Conservation (phyloP, 92 coral and sea anemone genomes). For the Phenganax subtilis region DNA sequence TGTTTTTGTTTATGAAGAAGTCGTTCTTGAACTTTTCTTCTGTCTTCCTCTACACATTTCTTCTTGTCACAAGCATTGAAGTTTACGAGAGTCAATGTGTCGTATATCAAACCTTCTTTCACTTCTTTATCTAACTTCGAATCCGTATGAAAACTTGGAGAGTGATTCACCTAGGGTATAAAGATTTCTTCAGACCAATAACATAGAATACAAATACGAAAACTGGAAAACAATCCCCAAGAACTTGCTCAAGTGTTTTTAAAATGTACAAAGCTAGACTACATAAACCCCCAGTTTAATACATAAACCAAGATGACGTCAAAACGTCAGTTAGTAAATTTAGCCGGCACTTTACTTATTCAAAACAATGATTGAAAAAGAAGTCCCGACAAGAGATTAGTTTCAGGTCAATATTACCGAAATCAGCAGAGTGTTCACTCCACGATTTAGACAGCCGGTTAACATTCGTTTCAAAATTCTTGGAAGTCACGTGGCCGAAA, state of each 20-base stretch:
- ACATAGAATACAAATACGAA: not conserved
- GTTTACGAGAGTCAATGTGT: conserved; percentile 75
- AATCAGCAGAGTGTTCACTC: no score
- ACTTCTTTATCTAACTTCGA: conserved; percentile 93
- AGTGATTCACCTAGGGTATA: conserved; percentile 72
- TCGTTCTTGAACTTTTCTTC: conserved; percentile 83
- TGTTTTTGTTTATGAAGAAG: conserved; percentile 75
- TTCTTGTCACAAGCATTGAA: conserved; percentile 88
- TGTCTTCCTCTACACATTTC: conserved; percentile 91
- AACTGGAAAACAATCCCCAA: not conserved
- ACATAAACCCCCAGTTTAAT: no score
- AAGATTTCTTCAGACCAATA: not conserved
- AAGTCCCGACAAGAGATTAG: no score
- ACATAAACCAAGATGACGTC: no score
- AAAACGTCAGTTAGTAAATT: no score
- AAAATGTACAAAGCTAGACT: not conserved
- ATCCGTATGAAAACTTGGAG: conserved; percentile 96
- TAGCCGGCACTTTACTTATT: no score
- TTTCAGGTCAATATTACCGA: no score
- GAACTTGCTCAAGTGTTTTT: not conserved
- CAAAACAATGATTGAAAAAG: no score
- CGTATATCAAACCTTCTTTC: conserved; percentile 87
- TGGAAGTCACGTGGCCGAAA: no score
- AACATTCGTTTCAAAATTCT: no score
- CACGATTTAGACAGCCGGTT: no score